A percentile compares a stretch with the other conserved stretches of the same genome.
phyloP scores from a whole-genome alignment of 2,888 invertebrate species.

The Cybosia mesomella region DNA sequence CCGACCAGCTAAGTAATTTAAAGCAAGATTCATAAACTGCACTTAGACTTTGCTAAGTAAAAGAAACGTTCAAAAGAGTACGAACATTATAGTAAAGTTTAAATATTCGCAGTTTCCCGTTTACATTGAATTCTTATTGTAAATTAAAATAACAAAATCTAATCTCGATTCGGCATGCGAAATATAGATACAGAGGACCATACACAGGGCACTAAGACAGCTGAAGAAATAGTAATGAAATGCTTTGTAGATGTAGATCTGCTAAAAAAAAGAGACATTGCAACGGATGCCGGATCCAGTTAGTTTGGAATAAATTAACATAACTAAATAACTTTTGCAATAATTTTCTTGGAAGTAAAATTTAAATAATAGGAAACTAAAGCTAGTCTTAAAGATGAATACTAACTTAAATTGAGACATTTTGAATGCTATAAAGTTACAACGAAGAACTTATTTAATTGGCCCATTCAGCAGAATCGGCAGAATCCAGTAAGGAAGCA shows the following conservation, averaged over 20 bases:
- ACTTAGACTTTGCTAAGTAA: background rate
- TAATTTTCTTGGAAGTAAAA: background rate
- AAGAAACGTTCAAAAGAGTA: background rate
- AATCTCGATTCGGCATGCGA: no score
- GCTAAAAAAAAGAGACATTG: background rate
- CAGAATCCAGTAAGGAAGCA: background rate
- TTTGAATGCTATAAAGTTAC: background rate
- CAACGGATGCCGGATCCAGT: background rate
- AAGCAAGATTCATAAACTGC: background rate
- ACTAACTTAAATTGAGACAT: constrained; percentile 9
- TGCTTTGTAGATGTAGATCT: background rate
- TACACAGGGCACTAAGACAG: no score
- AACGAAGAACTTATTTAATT: background rate
- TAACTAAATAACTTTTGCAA: background rate
- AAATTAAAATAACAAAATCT: no score
- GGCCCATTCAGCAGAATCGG: background rate
- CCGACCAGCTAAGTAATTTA: background rate
- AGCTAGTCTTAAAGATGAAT: background rate
- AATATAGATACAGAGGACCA: no score
- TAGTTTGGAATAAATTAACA: background rate
- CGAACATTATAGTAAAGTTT: background rate
- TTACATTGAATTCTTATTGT: background rate
- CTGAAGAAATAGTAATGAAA: no score
- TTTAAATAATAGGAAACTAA: background rate
- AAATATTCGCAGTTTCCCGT: background rate